Base-by-base conservation (phyloP, 1,140 invertebrate species). In the Heliconius hewitsoni region DNA sequence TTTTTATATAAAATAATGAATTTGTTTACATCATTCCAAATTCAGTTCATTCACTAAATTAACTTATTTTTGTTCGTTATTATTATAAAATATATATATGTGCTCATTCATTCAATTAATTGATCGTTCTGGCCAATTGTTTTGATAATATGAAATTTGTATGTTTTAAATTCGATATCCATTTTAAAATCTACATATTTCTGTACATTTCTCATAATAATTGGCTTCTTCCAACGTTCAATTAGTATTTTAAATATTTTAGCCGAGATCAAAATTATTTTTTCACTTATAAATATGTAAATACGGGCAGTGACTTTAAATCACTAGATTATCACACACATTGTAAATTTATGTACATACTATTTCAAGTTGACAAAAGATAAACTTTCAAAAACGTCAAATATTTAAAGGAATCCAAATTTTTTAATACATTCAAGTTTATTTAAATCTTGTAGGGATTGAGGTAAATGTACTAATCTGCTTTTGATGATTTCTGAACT, bases 301-400 rank as follows among this genome's bases (percentile, higher is more conserved):
- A 66, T 66, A 66, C 13, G 8, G 19, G n/a, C 55, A 23, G 55
- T 23, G n/a, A 57, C n/a, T 57, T 23, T 23, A 57, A 57, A 23
- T 23, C 60, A 66, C 60, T 23, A 13, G 4, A 27, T 30, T 66
- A 66, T 66, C 60, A 66, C 60, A 66, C 60, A 66, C 60, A 66
- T n/a, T 66, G 60, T 66, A 66, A 66, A 27, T 66, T 66, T 66
- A 27, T 66, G 60, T 66, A 66, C n/a, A 66, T 66, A 66, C 30
- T 27, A 30, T 30, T 27, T 66, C 30, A 66, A 30, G 60, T 66
- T 30, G 27, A 66, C 60, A 16, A 13, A 30, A 66, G 60, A 30
- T 16, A 66, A 27, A 23, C 27, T 30, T 57, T 57, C 60, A 11
- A 30, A 66, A n/a, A 30, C 60, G 23, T 66, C 60, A 66, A 66